Base-by-base conservation (phyloP, 2,797 vertebrate genomes). In the Lagocephalus sceleratus region DNA sequence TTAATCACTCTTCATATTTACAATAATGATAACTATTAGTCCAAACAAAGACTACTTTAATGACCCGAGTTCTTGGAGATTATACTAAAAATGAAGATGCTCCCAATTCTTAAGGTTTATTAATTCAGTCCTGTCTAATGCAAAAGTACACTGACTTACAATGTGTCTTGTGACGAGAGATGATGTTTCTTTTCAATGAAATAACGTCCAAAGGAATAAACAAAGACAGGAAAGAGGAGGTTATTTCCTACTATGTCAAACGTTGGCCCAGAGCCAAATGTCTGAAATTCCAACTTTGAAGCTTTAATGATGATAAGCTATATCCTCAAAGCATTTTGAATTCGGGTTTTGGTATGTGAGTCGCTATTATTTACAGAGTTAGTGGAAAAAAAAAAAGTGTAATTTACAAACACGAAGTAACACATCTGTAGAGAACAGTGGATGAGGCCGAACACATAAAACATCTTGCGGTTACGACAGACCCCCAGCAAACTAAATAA, bases 401-500 rank as follows among this genome's bases (percentile, higher is more conserved):
- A 70, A 71, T 86, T 82, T 81, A 79, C 87, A 86, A 82, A 83
- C 83, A 72, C 66, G 43, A 51, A 77, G 72, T 60, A 78, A 59
- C 70, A 85, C 83, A 86, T 89, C 82, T 85, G 89, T 81, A 73
- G 66, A 82, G 72, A 77, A 78, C 77, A 81, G 76, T 65, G 78
- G 73, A 88, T 73, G 73, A 70, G 69, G 79, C 80, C 62, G 68
- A 85, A 84, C 85, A 87, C 73, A 82, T 80, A 90, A 88, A 87
- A 82, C 79, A 82, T 84, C 88, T 83, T 87, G 88, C 43, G 85
- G 88, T 88, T 84, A 79, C 80, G 88, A 85, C 87, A 87, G 90
- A 84, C 90, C 88, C 90, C 90, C 90, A 91, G 89, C 89, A 59
- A 87, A 90, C 89, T 89, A 89, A 91, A 90, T 85, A 84, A 80